Conservation (phyloP, 2,797 vertebrate species). For the Liasis olivaceus region DNA sequence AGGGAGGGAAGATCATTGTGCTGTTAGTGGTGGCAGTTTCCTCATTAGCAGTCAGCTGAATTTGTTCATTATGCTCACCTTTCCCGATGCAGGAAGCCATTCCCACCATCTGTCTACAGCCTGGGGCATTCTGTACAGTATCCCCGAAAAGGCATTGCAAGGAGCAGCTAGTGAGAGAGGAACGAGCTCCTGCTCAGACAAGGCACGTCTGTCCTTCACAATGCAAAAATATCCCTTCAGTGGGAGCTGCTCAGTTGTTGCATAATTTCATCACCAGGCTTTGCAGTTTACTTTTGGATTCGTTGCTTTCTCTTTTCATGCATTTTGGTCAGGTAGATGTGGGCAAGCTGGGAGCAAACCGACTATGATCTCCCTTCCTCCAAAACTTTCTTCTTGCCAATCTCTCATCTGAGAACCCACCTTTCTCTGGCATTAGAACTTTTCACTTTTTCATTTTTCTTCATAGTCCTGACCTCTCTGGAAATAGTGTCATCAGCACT, state of each 20-base stretch:
- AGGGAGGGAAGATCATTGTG: neutral
- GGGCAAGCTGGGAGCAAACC: neutral
- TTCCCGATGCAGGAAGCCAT: neutral
- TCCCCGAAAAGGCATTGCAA: neutral
- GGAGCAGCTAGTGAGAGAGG: neutral
- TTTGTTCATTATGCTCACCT: neutral
- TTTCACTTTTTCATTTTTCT: neutral
- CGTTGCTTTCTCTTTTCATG: neutral
- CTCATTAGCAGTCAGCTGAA: neutral
- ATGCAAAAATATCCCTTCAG: neutral
- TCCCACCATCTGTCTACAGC: neutral
- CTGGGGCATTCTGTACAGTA: neutral
- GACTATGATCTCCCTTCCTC: neutral
- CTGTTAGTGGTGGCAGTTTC: neutral
- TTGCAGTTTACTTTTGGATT: neutral
- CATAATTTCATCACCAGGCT: too few relatives aligned
- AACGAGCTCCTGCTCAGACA: neutral
- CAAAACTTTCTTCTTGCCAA: neutral
- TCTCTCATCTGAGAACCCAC: neutral
- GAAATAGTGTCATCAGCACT: neutral
- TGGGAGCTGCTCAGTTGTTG: neutral
- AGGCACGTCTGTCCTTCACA: neutral
- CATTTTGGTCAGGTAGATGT: neutral
- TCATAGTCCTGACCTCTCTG: neutral
- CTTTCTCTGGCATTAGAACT: neutral